Base-by-base conservation (phyloP, 2,797 vertebrate species). In the Ispidina lecontei region DNA sequence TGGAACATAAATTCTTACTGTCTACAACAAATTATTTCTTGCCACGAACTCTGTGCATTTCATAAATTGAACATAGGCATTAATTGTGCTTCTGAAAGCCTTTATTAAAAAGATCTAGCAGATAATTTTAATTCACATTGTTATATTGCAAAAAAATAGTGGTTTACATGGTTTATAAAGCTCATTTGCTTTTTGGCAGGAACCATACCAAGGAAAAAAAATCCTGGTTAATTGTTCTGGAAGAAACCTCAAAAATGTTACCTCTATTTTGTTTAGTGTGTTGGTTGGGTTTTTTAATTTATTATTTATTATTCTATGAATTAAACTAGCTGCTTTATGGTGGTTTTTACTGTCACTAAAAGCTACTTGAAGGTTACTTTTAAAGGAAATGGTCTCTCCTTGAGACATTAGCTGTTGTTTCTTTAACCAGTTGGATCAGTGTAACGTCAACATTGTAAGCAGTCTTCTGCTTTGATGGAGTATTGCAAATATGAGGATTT, bases 401-500 rank as follows among this genome's bases (percentile, higher is more conserved):
- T 78, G 19, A 84, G 58, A 33, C 19, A 23, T 71, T 74, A 46
- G 46, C 26, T 26, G 4, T 35, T 65, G 14, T 79, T 82, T 90
- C 15, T 49, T 77, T 72, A 73, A 70, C 17, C 12, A 25, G 15
- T 52, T 85, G 29, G 26, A 58, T 65, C 31, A 20, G 15, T 52
- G 41, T 76, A 35, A 17, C 7, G n/a, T 80, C 9, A n/a, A 76
- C 69, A 58, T 28, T 41, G 7, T 29, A 52, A 88, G 22, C 19
- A 35, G 5, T 55, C 43, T 2, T 41, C 35, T 86, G 22, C 2
- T 69, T 80, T 59, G 23, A 19, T 84, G 47, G 8, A 54, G 4
- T 63, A 10, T 74, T 54, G 10, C 20, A 33, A 0, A 0, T 22
- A 21, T 1, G 9, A 63, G 14, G 3, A 5, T 39, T 76, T 84